Evolutionary conservation across 2,797 vertebrate species (phyloP).

Genomic region (Cyclura pinguis): DNA sequence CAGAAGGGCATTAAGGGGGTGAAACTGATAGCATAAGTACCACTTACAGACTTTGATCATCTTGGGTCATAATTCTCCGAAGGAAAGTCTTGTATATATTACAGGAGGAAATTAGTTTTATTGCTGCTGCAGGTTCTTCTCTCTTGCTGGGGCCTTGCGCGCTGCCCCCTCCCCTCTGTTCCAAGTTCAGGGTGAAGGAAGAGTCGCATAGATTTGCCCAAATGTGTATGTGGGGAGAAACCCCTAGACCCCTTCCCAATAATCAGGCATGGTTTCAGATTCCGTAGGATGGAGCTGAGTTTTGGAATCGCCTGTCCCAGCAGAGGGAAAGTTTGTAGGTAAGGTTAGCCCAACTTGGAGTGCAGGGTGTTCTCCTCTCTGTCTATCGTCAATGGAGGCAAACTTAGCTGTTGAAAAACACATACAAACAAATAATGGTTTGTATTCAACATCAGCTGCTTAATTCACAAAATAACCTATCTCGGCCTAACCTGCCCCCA

Average conservation of each 20-base stretch:
- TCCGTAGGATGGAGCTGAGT: not conserved
- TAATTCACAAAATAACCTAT: too few species aligned
- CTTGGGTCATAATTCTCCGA: constrained; percentile 87
- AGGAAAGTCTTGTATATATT: constrained; percentile 90
- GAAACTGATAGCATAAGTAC: constrained; percentile 92
- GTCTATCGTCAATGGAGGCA: too few species aligned
- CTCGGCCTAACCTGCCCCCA: too few species aligned
- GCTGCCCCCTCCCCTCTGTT: not conserved
- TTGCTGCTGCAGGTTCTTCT: constrained; percentile 75
- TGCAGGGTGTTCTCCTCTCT: too few species aligned
- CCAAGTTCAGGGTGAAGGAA: not conserved
- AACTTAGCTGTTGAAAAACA: too few species aligned
- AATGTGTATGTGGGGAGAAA: too few species aligned
- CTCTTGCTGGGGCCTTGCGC: not conserved
- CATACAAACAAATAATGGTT: too few species aligned
- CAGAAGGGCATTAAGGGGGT: constrained; percentile 84
- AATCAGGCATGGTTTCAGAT: not conserved
- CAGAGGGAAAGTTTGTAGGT: not conserved
- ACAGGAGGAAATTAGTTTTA: constrained; percentile 90
- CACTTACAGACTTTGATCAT: constrained; percentile 95
- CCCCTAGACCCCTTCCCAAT: not conserved
- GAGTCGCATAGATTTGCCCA: not conserved
- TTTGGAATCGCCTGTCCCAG: not conserved
- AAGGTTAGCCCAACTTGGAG: too few species aligned
- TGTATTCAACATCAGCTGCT: too few species aligned